Percentiles rank a stretch among this genome's conserved stretches.
Conservation (phyloP, 2,888 invertebrate genomes). For the Microctonus aethiopoides region DNA sequence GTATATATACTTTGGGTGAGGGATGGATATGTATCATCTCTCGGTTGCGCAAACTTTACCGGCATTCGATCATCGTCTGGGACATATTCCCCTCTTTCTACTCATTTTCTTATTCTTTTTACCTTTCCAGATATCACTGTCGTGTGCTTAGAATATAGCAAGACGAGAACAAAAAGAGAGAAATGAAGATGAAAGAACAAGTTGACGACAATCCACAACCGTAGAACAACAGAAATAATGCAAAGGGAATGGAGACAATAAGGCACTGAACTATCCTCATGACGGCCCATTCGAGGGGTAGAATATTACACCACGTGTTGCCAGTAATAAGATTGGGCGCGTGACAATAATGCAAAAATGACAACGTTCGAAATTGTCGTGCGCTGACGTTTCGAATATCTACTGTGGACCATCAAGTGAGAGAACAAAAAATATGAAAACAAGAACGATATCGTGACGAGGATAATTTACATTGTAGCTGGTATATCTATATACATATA, state of each 20-base stretch:
- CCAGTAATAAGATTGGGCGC: constrained; percentile 64
- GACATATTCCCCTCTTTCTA: neutral
- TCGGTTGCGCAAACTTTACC: constrained; percentile 51
- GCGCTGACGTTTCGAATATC: constrained; percentile 4
- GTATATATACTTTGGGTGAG: neutral
- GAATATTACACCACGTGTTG: constrained; percentile 66
- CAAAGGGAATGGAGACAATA: constrained; percentile 33
- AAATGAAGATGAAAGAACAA: neutral
- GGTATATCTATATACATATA: too few relatives aligned
- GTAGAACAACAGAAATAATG: constrained; percentile 29
- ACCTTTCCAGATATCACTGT: constrained; percentile 50
- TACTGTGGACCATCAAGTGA: neutral
- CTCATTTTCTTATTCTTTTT: too few relatives aligned
- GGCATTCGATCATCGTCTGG: constrained; percentile 58
- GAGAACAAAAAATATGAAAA: neutral
- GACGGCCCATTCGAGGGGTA: constrained; percentile 39
- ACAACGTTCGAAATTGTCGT: constrained; percentile 32
- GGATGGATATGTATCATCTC: constrained; percentile 50
- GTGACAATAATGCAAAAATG: constrained; percentile 65
- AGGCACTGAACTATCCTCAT: constrained; percentile 37
- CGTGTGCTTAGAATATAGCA: constrained; percentile 55
- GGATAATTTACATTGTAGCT: neutral
- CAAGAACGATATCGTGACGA: neutral
- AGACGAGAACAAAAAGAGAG: constrained; percentile 11
- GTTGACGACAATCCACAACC: too few relatives aligned